Percentiles rank a stretch among this genome's conserved stretches.
Conservation (phyloP, 2,888 invertebrate genomes). For the Dione juno region DNA sequence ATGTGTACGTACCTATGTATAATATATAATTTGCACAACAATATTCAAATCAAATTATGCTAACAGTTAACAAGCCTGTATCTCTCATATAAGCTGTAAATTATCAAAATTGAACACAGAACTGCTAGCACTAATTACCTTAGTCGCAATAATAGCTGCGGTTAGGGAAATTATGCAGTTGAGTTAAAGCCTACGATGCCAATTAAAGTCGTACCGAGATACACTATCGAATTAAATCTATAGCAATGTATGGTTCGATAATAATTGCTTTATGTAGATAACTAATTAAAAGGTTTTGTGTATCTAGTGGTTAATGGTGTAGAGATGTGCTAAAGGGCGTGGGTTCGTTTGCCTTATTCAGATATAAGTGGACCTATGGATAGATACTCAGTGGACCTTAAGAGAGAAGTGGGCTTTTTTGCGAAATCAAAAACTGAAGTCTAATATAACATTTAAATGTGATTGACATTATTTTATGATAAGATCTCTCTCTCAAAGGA, state of each 20-base stretch:
- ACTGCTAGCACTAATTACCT: constrained; percentile 37
- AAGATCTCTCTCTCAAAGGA: too few species aligned
- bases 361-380: too few species aligned
- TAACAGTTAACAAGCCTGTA: neutral
- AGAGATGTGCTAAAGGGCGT: neutral
- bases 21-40: constrained; percentile 6
- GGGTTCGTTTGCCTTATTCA: neutral
- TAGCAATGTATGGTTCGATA: neutral
- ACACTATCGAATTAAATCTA: constrained; percentile 36
- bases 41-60: constrained; percentile 2
- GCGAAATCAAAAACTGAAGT: too few species aligned
- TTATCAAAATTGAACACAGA: constrained; percentile 34
- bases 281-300: neutral
- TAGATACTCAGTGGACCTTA: too few species aligned
- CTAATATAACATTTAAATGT: too few species aligned
- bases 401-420: too few species aligned
- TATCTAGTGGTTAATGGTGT: neutral
- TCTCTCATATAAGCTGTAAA: constrained; percentile 25
- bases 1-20: neutral
- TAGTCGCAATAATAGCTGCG: constrained; percentile 38
- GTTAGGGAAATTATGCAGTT: constrained; percentile 37
- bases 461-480: too few species aligned
- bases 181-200: constrained; percentile 38
- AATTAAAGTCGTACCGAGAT: constrained; percentile 36
- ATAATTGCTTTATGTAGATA: constrained; percentile 1